A percentile compares a stretch with the other conserved stretches of the same genome.
Conservation (phyloP, 2,797 vertebrate genomes). For the Oreochromis mossambicus region DNA sequence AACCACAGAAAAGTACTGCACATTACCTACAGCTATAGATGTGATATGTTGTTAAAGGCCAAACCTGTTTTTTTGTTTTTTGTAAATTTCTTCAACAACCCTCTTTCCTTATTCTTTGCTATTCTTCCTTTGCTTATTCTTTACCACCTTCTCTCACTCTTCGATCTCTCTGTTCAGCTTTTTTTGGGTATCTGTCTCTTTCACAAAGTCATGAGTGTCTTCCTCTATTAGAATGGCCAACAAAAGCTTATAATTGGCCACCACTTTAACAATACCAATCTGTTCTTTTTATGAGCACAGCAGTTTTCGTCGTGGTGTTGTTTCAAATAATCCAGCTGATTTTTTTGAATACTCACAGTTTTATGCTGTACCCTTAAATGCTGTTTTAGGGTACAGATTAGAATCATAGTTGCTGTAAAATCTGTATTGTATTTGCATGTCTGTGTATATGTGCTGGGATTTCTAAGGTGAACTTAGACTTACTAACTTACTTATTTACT, state of each 20-base stretch:
- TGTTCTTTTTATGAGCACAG: rapidly evolving
- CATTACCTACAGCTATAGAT: rapidly evolving
- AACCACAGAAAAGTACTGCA: background rate
- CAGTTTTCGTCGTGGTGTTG: rapidly evolving
- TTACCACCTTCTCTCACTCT: rapidly evolving
- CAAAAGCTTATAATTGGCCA: background rate
- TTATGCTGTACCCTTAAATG: background rate
- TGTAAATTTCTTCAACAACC: background rate
- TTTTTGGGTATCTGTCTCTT: background rate
- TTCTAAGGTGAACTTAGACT: background rate
- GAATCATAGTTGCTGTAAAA: rapidly evolving
- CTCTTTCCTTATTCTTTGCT: rapidly evolving
- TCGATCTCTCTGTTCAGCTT: background rate
- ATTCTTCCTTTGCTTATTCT: background rate
- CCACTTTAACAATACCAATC: background rate
- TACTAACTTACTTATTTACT: rapidly evolving
- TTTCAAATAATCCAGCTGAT: background rate
- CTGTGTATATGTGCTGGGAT: background rate
- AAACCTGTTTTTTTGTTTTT: rapidly evolving
- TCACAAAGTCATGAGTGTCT: background rate
- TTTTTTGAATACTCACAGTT: background rate
- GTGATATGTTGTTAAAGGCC: rapidly evolving
- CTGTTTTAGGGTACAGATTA: rapidly evolving
- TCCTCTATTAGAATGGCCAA: background rate
- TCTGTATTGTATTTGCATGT: background rate